Conservation (phyloP, 2,888 invertebrate genomes). For the Xestia rhomboidea region DNA sequence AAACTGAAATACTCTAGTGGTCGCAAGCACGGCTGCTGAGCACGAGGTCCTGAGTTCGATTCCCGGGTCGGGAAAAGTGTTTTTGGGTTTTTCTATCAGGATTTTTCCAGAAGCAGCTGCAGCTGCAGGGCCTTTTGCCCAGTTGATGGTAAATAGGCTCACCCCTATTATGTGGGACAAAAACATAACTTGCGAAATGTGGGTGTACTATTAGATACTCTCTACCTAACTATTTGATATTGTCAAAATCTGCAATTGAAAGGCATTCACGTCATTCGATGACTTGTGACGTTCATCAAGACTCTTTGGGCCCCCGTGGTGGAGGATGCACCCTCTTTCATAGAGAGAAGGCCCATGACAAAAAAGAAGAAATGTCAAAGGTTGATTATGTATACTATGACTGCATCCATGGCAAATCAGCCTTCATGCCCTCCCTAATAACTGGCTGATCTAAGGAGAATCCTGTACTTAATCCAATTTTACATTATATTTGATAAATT, state of each 20-base stretch:
- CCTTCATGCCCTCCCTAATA: background rate
- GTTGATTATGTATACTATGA: background rate
- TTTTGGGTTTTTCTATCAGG: background rate
- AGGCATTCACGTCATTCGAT: too few species aligned
- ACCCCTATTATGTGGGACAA: too few species aligned
- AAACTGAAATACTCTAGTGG: background rate
- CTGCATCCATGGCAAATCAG: background rate
- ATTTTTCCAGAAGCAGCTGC: background rate
- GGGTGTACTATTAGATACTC: background rate
- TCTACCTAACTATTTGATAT: background rate
- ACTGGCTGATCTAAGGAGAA: background rate
- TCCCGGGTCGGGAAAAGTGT: background rate
- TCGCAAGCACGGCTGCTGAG: background rate
- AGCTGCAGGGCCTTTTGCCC: background rate
- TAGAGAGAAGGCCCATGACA: background rate
- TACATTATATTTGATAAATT: too few species aligned
- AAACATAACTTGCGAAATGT: too few species aligned
- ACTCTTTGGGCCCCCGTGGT: background rate
- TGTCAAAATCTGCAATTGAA: too few species aligned
- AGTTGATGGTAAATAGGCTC: too few species aligned
- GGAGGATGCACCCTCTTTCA: background rate
- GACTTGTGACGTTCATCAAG: too few species aligned
- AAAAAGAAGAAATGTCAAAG: background rate
- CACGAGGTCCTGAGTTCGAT: background rate
- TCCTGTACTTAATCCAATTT: background rate